Evolutionary conservation across 2,797 vertebrate genomes (phyloP), one percentile per base, ranked within the genome.

Genomic region (Anas bernieri): DNA sequence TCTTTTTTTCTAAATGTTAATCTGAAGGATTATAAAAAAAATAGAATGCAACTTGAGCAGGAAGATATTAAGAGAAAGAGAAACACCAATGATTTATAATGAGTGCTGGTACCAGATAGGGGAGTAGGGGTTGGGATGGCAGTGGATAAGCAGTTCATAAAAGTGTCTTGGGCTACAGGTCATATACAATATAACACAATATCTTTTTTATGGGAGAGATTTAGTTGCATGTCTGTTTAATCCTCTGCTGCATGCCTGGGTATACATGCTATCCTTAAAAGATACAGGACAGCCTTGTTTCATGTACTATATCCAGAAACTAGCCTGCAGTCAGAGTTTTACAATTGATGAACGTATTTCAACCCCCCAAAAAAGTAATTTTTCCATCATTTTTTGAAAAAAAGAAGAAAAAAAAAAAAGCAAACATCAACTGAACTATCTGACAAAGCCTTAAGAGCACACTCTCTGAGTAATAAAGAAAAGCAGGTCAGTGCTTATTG

Each of bases 91-190:
- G 70, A 93, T 95, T 96, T 94, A 87, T 83, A 91, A 86, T 26
- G 50, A 93, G 80, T 79, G 59, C 46, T 92, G 73, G 63, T 94
- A 93, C 69, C 66, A 96, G 76, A 91, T 39, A 83, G 17, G 13
- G 58, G 52, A 93, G 75, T 62, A 80, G 46, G 58, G 69, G 12
- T 30, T 84, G 64, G 68, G 93, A 92, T 91, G 92, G 94, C 68
- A 92, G 76, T 77, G 63, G 92, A 96, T 97, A 94, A 95, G 85
- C 92, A 95, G 85, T 88, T 95, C 94, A 96, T 94, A 94, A 92
- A 94, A 93, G 70, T 90, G 87, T 95, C 94, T 91, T 94, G 95
- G 84, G 84, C 82, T 95, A 87, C 91, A 94, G 89, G 86, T 96
- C 92, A 96, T 91, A 92, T 56, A 75, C 86, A 92, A 88, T 91